Base-by-base conservation (phyloP, 92 coral and sea anemone species). In the Zoanthus gigantus region DNA sequence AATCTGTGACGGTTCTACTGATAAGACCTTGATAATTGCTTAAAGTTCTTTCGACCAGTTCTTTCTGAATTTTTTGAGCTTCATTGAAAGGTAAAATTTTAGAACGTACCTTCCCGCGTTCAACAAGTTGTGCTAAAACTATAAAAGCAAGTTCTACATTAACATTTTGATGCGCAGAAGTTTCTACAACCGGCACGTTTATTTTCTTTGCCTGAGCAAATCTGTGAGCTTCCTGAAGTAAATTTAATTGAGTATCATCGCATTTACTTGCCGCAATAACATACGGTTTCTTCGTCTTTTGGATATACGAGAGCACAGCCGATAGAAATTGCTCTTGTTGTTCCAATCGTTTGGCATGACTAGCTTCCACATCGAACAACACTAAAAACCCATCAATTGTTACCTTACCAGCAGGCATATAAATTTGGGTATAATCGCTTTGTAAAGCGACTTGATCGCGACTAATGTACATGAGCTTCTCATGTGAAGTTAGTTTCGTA, bases 391-490 rank as follows among this genome's bases (percentile, higher is more conserved):
- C 99, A 89, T 97, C 99, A 52, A 97, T 88, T 46, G 93, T 90
- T 52, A 95, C 80, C 85, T 97, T 97, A 13, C 99, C 99, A 4
- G 92, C 89, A 17, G 99, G 96, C 52, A 97, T 79, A 89, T 76
- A 88, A 16, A 95, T 90, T 90, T 97, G 97, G 66, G 92, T 94
- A 79, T 94, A 97, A 81, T 97, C 99, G 74, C 83, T 97, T 91
- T 95, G 98, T 63, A 97, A 82, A 54, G 98, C 99, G 12, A 97
- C 99, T 73, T 97, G 99, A 83, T 97, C 99, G 77, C 99, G 96
- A 48, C 99, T 97, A 44, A 97, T 95, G 90, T 97, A 97, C 99
- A 97, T 97, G 84, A 97, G 93, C 80, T 97, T 97, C 85, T 97
- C 98, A n/a, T 94, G 95, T 7, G 99, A 97, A 28, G 93, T 90